Percentiles rank a stretch among this genome's conserved stretches.
phyloP scores from a whole-genome alignment of 64 coral and sea anemone genomes.

The Stichodactyla mertensii region DNA sequence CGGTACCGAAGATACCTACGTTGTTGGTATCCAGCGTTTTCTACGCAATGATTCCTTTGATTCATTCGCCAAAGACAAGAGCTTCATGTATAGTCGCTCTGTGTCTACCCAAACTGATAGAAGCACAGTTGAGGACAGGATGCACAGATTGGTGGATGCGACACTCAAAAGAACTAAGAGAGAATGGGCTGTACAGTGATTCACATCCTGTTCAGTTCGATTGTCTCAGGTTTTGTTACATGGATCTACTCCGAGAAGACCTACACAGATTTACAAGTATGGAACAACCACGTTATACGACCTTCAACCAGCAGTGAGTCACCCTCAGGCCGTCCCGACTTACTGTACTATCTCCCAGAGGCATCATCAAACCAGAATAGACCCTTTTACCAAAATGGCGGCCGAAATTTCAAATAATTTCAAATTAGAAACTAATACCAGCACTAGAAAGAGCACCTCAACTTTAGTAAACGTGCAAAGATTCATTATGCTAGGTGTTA shows the following conservation, averaged over 20 bases:
- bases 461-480: too few species aligned
- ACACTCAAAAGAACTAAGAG: slow-evolving; percentile 20
- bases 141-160: not conserved
- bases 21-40: slow-evolving; percentile 62
- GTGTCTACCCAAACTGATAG: slow-evolving; percentile 35
- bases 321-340: slow-evolving; percentile 51
- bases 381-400: too few species aligned
- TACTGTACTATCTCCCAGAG: slow-evolving; percentile 59
- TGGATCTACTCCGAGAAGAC: not conserved
- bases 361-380: slow-evolving; percentile 39
- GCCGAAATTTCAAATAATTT: too few species aligned
- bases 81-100: slow-evolving; percentile 58
- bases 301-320: slow-evolving; percentile 37
- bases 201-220: too few species aligned
- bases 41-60: slow-evolving; percentile 34
- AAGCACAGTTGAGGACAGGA: slow-evolving; percentile 38
- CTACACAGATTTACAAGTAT: slow-evolving; percentile 49
- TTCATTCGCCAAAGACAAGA: slow-evolving; percentile 51
- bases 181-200: not conserved
- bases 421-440: too few species aligned
- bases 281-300: slow-evolving; percentile 51
- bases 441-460: too few species aligned
- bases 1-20: slow-evolving; percentile 52
- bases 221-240: too few species aligned
- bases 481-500: too few species aligned